Evolutionary conservation across 2,797 vertebrate genomes (phyloP).

Genomic region (Eremophila alpestris): DNA sequence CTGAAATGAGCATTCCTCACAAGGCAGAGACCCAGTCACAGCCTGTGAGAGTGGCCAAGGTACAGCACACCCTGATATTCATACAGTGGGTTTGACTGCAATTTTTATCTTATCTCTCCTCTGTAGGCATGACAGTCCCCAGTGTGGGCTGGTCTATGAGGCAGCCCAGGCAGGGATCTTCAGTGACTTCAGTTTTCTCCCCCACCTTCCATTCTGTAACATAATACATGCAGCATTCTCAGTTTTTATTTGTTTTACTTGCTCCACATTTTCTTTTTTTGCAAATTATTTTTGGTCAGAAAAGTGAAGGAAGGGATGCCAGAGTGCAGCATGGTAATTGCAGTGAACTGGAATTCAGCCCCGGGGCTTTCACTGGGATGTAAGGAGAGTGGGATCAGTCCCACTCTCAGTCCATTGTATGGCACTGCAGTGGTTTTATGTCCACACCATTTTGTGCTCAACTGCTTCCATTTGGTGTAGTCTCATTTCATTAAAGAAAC

Average conservation of each 20-base stretch:
- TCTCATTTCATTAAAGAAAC: not conserved
- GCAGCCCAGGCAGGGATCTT: not conserved
- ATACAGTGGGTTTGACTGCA: not conserved
- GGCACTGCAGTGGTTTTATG: not conserved
- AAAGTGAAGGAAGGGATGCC: not conserved
- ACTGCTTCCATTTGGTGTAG: not conserved
- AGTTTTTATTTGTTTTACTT: not conserved
- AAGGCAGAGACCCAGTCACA: not conserved
- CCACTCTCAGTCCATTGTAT: not conserved
- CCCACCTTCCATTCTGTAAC: not conserved
- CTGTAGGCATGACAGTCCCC: not conserved
- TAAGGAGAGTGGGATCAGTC: not conserved
- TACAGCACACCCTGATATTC: not conserved
- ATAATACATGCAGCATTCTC: not conserved
- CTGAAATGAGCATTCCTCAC: not conserved
- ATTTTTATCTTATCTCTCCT: not conserved
- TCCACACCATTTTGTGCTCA: not conserved
- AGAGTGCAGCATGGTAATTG: not conserved
- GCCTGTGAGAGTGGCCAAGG: not conserved
- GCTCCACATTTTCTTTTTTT: not conserved
- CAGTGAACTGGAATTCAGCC: not conserved
- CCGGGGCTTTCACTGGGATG: not conserved
- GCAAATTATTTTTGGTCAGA: not conserved
- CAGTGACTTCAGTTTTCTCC: not conserved
- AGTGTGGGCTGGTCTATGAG: rapidly evolving